A percentile compares a stretch with the other conserved stretches of the same genome.
Conservation (phyloP, 64 coral and sea anemone genomes). For the Montipora cactus region DNA sequence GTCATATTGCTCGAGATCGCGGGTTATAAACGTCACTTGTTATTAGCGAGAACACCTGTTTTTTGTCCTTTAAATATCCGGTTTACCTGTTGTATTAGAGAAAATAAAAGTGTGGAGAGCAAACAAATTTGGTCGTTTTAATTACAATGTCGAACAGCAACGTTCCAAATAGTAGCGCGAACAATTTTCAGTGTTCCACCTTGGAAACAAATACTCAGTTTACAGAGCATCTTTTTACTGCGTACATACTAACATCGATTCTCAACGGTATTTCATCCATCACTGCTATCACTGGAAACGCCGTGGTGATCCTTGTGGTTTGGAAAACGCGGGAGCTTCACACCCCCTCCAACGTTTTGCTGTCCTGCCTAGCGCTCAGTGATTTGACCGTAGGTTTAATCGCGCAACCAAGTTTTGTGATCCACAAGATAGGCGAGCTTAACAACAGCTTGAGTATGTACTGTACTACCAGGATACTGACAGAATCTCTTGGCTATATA, state of each 20-base stretch:
- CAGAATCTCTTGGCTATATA: constrained; percentile 23
- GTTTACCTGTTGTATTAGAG: not conserved
- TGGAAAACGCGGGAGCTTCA: constrained; percentile 48
- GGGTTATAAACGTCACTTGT: not conserved
- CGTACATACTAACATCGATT: constrained; percentile 28
- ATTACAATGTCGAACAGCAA: not conserved
- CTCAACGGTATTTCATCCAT: constrained; percentile 57
- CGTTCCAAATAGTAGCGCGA: not conserved
- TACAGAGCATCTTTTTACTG: not conserved
- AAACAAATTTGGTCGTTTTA: too few relatives aligned
- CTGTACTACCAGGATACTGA: constrained; percentile 30
- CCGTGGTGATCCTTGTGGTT: constrained; percentile 59
- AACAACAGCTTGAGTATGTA: constrained; percentile 28
- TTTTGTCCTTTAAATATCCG: not conserved
- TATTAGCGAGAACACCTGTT: not conserved
- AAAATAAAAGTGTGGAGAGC: too few relatives aligned
- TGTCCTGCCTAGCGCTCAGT: constrained; percentile 62
- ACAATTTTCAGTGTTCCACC: not conserved
- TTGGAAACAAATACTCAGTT: not conserved
- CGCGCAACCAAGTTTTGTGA: constrained; percentile 65
- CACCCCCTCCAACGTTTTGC: constrained; percentile 55
- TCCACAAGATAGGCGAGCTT: constrained; percentile 62
- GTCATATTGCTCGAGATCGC: too few relatives aligned
- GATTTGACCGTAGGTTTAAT: constrained; percentile 68
- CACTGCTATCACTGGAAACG: constrained; percentile 54